Evolutionary conservation across 1,140 invertebrate species (phyloP).

Genomic region (Ceratina calcarata): DNA sequence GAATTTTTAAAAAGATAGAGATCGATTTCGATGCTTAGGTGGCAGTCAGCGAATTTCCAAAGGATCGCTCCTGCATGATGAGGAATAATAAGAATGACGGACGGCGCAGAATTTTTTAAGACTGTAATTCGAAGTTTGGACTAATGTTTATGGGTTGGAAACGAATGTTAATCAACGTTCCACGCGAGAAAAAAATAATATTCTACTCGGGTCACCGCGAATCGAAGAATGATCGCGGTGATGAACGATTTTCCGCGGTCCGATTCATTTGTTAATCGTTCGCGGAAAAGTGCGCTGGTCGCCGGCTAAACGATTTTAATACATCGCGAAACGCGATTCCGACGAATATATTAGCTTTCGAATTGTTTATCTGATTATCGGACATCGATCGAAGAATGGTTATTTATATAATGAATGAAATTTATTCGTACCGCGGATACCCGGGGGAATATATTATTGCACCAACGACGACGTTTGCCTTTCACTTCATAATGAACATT

Average conservation of each 20-base stretch:
- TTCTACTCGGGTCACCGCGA: no score
- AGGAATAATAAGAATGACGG: constrained; percentile 3
- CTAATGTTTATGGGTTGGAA: no score
- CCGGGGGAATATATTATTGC: constrained; percentile 1
- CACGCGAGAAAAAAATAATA: no score
- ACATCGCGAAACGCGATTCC: background rate
- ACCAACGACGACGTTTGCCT: background rate
- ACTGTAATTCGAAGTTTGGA: no score
- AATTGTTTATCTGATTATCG: background rate
- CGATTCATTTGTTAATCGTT: background rate
- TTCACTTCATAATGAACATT: constrained; percentile 19
- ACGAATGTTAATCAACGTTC: no score
- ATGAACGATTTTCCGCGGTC: no score
- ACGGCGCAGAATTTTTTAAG: background rate
- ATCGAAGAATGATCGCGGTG: no score
- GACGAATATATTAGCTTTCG: background rate
- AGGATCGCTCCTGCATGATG: constrained; percentile 13
- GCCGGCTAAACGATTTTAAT: background rate
- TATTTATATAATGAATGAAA: background rate
- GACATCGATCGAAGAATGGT: background rate
- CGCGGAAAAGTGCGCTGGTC: background rate
- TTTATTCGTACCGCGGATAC: constrained; percentile 8
- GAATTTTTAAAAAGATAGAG: background rate
- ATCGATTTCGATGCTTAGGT: background rate
- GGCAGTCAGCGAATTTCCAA: background rate